Percentiles rank a stretch among this genome's conserved stretches.
phyloP scores from a whole-genome alignment of 2,113 vertebrate species.

The Pteruthius melanotis region DNA sequence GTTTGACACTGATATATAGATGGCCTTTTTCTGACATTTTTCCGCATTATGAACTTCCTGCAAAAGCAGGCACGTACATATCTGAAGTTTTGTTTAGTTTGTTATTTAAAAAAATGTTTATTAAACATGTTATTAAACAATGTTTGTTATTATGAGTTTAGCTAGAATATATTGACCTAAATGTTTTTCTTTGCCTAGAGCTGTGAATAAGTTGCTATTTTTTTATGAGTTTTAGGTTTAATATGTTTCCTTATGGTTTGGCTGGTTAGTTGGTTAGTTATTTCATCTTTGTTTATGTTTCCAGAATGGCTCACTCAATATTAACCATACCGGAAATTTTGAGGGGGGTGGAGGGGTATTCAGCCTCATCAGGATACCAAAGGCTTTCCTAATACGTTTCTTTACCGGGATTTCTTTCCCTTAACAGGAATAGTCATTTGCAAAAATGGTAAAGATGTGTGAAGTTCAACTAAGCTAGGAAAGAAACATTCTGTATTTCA shows the following conservation, averaged over 20 bases:
- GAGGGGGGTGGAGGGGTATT: rapidly evolving
- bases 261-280: not conserved
- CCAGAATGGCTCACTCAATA: not conserved
- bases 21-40: not conserved
- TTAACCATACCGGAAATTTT: not conserved
- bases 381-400: not conserved
- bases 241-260: not conserved
- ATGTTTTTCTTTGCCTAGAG: not conserved
- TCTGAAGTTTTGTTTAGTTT: not conserved
- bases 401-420: not conserved
- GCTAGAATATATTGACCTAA: not conserved
- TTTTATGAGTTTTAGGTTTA: not conserved
- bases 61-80: not conserved
- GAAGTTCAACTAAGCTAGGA: not conserved
- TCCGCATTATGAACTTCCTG: not conserved
- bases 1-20: not conserved
- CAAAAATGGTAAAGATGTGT: not conserved
- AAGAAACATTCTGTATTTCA: not conserved
- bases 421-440: not conserved
- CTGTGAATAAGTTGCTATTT: not conserved
- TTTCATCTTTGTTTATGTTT: not conserved
- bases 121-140: too few relatives aligned
- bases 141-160: not conserved
- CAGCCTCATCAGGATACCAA: not conserved
- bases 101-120: not conserved